Evolutionary conservation across 2,113 vertebrate genomes (phyloP).

Genomic region (Passer montanus): DNA sequence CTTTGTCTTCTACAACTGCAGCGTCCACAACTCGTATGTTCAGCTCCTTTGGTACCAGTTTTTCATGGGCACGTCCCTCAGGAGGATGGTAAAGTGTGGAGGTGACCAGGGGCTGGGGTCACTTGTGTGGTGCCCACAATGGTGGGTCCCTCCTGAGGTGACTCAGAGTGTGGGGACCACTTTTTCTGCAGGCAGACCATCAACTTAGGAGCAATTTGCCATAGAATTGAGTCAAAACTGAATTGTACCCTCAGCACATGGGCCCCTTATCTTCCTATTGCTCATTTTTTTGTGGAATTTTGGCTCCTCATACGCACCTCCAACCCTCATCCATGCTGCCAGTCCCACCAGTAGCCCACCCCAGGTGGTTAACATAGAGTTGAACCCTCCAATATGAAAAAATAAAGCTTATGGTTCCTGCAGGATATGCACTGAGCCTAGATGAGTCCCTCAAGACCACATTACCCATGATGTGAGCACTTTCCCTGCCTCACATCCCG

Average conservation of each 20-base stretch:
- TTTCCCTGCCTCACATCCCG: not conserved
- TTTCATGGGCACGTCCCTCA: not conserved
- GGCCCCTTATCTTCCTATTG: not conserved
- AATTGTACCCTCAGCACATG: not conserved
- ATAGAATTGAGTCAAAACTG: accelerated
- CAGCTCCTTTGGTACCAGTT: not conserved
- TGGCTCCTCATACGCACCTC: not conserved
- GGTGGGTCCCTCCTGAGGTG: not conserved
- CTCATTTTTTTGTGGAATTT: not conserved
- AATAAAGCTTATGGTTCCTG: not conserved
- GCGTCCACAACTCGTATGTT: conserved; percentile 97
- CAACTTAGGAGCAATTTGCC: not conserved
- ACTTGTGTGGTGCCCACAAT: not conserved
- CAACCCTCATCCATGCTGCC: not conserved
- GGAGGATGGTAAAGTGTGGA: not conserved
- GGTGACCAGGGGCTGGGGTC: not conserved
- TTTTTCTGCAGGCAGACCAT: not conserved
- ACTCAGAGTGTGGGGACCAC: not conserved
- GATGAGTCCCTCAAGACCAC: not conserved
- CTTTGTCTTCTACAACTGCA: conserved; percentile 99
- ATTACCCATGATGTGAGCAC: not conserved
- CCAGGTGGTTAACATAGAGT: no score
- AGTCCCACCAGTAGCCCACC: not conserved
- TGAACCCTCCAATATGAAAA: not conserved
- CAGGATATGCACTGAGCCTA: not conserved